Evolutionary conservation across 2,888 invertebrate genomes (phyloP), one percentile per base, ranked within the genome.

Genomic region (Dyspetes luteomarginatus): DNA sequence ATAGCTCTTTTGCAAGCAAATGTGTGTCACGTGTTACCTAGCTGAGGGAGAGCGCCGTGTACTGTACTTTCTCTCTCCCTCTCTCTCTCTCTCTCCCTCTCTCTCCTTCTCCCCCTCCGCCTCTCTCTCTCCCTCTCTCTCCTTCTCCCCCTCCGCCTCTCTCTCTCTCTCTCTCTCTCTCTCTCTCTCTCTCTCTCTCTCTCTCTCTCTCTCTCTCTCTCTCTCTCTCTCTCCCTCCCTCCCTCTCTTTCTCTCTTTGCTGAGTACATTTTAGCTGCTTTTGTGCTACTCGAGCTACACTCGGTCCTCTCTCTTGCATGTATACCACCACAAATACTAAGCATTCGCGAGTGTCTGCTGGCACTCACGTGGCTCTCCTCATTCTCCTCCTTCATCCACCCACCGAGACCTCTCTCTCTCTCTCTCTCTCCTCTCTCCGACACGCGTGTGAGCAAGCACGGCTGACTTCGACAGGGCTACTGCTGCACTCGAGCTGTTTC

Each of bases 1-100:
- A 88, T 89, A 89, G 88, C 89, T 88, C 88, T 88, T 88, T 89
- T 85, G 86, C 87, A 85, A 86, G 85, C 87, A 84, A 89, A 89
- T 89, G 89, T 89, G 86, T 89, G 89, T 89, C 89, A 88, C 88
- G 86, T 86, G 87, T 69, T 87, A 86, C 83, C 84, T 84, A 85
- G 84, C 83, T 83, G 79, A n/a, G 30, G 24, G 5, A 58, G 30
- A 17, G 24, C 17, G 19, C 58, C 41, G 30, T n/a, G n/a, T n/a
- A n/a, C n/a, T n/a, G n/a, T 4, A 41, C 17, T 36, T 7, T 36
- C 12, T 36, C 7, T 7, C 36, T 36, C 36, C 2, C 36, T 36
- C 9, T 7, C 36, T 30, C 36, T 36, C 36, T 36, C 36, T 9
- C 36, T 36, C 36, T 36, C 36, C 12, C 36, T 9, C 36, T 9